A percentile compares a stretch with the other conserved stretches of the same genome.
phyloP scores from a whole-genome alignment of 2,113 vertebrate genomes.

The Helogale parvula region DNA sequence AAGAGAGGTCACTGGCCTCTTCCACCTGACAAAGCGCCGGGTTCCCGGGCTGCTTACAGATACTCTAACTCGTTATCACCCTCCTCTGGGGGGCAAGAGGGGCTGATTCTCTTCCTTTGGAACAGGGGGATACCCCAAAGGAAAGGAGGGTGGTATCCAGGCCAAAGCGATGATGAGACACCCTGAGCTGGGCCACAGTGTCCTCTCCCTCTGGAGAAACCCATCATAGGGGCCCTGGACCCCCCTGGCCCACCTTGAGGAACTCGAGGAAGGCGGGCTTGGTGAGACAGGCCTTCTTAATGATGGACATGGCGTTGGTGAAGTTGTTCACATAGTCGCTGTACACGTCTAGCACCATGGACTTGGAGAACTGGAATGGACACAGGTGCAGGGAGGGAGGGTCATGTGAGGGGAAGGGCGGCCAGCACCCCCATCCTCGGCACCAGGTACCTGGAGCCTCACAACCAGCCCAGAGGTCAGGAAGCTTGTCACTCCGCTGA shows the following conservation, averaged over 20 bases:
- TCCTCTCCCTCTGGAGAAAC: not conserved
- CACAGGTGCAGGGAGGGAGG: rapidly evolving
- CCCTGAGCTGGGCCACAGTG: too few species aligned
- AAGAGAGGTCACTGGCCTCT: rapidly evolving
- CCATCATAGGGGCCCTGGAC: rapidly evolving
- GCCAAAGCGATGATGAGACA: not conserved
- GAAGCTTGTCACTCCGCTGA: not conserved
- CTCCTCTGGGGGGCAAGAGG: not conserved
- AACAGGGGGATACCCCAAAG: not conserved
- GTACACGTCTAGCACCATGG: conserved; percentile 97
- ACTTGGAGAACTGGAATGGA: conserved; percentile 95
- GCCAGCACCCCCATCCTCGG: rapidly evolving
- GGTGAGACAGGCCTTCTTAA: conserved; percentile 97
- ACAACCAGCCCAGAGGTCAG: not conserved
- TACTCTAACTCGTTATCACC: not conserved
- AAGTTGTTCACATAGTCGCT: conserved; percentile 99
- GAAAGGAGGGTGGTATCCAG: not conserved
- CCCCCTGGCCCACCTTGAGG: conserved; percentile 90
- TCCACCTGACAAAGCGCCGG: not conserved
- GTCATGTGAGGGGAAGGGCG: rapidly evolving
- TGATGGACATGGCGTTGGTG: conserved; percentile 96
- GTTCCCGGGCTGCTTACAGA: not conserved
- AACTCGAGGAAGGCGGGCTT: conserved; percentile 97
- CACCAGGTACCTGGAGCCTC: rapidly evolving
- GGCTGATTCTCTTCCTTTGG: not conserved